Evolutionary conservation across 2,888 invertebrate genomes (phyloP), one percentile per base, ranked within the genome.

Genomic region (Hermaeophaga mercurialis): DNA sequence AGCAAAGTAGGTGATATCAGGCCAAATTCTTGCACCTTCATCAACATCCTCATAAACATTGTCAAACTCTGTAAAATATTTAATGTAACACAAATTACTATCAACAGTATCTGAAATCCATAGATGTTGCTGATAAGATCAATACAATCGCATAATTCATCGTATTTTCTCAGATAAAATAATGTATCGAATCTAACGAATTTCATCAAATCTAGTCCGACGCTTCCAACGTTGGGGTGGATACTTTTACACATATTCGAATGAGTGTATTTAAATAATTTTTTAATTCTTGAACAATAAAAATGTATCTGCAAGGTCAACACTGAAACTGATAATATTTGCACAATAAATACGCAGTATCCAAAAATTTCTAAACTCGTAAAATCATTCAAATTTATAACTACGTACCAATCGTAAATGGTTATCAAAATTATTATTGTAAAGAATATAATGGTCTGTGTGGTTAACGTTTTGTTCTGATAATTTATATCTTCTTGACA

Each of bases 21-120:
- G 1, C 4, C 2, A 7, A 17, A 4, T 2, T 24, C 19, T 2
- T 38, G 1, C 14, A 33, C 8, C 5, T 22, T 36, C 31, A 44
- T 34, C 11, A 48, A 9, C 1, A 57, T 11, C 26, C 15, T 41
- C 22, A 54, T 12, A 17, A 54, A 2, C 3, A 34, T 11, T 14
- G 22, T 43, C 2, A n/a, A 43, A 34, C 11, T 14, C 3, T 41
- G 11, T n/a, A 52, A 17, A 22, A 52, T 36, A 33, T 54, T 34
- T 6, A 52, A 26, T 7, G 28, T 19, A 7, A 46, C 43, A 26
- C 34, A 39, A 31, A 48, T 9, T 14, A 62, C 31, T 3, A 63
- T 55, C 1, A 54, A 33, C 5, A 60, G 34, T 14, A 62, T 44
- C 28, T 60, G 62, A 69, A 45, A 64, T 73, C 34, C 76, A 22